phyloP scores from a whole-genome alignment of 2,888 invertebrate genomes.

The Tetramorium bicarinatum region DNA sequence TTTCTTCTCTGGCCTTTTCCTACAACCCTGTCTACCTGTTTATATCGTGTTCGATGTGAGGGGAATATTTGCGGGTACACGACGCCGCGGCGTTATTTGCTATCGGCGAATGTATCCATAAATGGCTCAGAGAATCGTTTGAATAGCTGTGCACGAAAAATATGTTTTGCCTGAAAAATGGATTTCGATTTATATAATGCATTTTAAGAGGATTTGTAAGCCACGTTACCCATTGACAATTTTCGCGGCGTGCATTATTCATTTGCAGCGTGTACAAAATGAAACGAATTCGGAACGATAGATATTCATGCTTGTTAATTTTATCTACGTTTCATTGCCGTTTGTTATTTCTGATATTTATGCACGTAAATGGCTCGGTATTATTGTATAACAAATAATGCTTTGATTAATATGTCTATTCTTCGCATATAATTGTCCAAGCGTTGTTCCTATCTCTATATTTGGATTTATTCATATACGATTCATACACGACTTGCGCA shows the following conservation, averaged over 20 bases:
- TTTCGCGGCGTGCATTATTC: conserved; percentile 45
- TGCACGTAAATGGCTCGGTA: conserved; percentile 5
- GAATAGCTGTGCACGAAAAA: conserved; percentile 52
- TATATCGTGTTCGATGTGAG: conserved; percentile 54
- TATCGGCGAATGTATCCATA: conserved; percentile 41
- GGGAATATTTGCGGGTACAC: conserved; percentile 52
- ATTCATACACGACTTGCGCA: neutral
- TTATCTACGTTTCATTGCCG: conserved; percentile 52
- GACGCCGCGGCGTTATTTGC: conserved; percentile 40
- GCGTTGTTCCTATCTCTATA: conserved; percentile 14
- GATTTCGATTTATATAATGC: conserved; percentile 55
- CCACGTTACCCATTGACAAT: conserved; percentile 49
- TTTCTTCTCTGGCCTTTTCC: conserved; percentile 6
- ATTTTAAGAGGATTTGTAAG: conserved; percentile 57
- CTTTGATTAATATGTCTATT: conserved; percentile 54
- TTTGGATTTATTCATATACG: conserved; percentile 24
- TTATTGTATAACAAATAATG: conserved; percentile 40
- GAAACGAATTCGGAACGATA: conserved; percentile 51
- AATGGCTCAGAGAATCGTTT: conserved; percentile 37
- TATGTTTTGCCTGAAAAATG: conserved; percentile 57
- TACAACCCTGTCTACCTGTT: conserved; percentile 58
- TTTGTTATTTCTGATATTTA: conserved; percentile 49
- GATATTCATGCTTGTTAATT: conserved; percentile 51
- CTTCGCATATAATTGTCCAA: conserved; percentile 33
- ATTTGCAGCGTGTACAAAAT: conserved; percentile 38